Evolutionary conservation across 2,797 vertebrate species (phyloP), one percentile per base, ranked within the genome.

Genomic region (Pseudochaenichthys georgianus): DNA sequence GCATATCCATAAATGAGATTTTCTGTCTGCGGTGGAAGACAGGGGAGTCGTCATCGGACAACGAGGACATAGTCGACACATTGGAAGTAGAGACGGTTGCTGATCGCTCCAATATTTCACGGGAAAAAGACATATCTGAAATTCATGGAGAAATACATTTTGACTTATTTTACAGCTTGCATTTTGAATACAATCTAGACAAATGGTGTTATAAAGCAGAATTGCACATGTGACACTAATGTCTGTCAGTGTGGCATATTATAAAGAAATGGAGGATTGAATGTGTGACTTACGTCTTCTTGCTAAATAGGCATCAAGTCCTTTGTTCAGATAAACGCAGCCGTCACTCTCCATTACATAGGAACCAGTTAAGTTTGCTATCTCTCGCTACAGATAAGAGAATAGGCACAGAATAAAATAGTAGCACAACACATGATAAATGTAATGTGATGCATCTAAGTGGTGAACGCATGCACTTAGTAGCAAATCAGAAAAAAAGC

Each of bases 271-370:
- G 3, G 2, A 52, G 60, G 3, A 48, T 9, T 6, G 13, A 10
- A 28, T 46, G 3, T 62, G 13, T 34, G 13, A 75, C 95, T 94
- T 91, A 99, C 97, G 72, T 88, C 83, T 96, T 63, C 62, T 92
- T 78, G 92, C 85, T 64, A 99, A 92, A 74, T 97, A 95, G 4
- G 65, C 62, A 59, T 97, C 96, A 47, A 99, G 83, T 12, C 93
- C 95, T 53, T 94, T 91, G 17, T 86, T 93, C 60, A 98, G 89
- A 58, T 90, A 95, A 46, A 96, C 91, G 47, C 87, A 90, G 55
- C 95, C 96, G 11, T 96, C 95, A 0, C 93, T 96, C 76, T 96
- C 95, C 87, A 97, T 89, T 63, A 99, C 95, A 48, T 95, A 98
- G n/a, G 89, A 94, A 55, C 96, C 85, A 15, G 98, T 95, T 5